Conservation (phyloP, 2,113 vertebrate genomes). For the Dendrocopos noguchii region DNA sequence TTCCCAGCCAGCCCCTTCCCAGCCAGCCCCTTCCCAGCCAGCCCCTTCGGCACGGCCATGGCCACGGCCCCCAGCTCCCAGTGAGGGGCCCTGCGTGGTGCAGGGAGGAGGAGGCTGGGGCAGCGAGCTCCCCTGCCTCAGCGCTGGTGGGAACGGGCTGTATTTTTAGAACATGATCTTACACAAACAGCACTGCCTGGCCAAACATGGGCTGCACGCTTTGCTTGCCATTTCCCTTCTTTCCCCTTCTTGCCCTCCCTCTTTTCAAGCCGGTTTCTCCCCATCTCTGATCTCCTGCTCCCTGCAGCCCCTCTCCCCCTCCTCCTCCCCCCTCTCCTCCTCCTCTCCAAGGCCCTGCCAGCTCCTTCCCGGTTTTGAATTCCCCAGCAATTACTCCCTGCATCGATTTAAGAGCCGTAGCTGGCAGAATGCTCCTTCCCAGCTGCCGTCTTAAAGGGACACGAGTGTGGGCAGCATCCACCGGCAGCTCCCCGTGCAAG, state of each 20-base stretch:
- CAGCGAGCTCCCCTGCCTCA: neutral
- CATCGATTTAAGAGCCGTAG: neutral
- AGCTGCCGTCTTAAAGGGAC: conserved; percentile 35
- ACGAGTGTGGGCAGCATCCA: neutral
- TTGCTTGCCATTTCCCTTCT: conserved; percentile 34
- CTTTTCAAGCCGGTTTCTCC: neutral
- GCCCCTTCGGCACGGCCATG: neutral
- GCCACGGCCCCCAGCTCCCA: neutral
- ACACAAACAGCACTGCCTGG: conserved; percentile 51
- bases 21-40: rapidly evolving
- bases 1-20: neutral
- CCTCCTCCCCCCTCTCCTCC: neutral
- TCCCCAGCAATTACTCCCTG: conserved; percentile 57
- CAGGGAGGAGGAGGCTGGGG: neutral
- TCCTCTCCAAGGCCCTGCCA: neutral
- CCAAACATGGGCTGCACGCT: conserved; percentile 60
- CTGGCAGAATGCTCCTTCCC: neutral
- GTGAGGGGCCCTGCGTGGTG: neutral
- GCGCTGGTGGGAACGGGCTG: conserved; percentile 34
- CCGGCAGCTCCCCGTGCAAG: rapidly evolving
- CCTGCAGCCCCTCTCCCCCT: neutral
- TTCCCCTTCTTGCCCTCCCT: neutral
- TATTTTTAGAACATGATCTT: conserved; percentile 70
- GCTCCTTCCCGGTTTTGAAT: conserved; percentile 31
- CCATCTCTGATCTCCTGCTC: neutral